Conservation (phyloP, 2,113 vertebrate species). For the Eublepharis macularius region DNA sequence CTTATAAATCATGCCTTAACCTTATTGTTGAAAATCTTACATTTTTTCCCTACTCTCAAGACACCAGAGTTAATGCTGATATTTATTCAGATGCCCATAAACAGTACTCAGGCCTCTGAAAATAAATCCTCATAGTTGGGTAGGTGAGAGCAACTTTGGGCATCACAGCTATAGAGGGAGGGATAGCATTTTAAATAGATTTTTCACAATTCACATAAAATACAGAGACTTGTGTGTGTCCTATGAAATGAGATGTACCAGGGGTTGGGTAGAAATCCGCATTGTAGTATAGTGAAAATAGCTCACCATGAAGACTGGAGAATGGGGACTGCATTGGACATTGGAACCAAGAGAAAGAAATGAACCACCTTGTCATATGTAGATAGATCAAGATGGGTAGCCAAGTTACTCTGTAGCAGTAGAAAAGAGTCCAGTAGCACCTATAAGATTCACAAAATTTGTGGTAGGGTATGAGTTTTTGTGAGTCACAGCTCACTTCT, state of each 20-base stretch:
- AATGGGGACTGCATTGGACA: too few species aligned
- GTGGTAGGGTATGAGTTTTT: too few species aligned
- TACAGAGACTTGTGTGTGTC: background rate
- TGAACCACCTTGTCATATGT: too few species aligned
- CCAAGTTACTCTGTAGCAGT: too few species aligned
- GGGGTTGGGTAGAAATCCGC: background rate
- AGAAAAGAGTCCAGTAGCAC: too few species aligned
- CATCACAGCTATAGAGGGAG: too few species aligned
- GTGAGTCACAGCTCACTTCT: too few species aligned
- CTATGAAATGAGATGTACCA: background rate
- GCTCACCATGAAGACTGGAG: background rate
- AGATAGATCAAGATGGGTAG: too few species aligned
- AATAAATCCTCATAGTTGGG: slow-evolving; percentile 7
- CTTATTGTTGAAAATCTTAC: slow-evolving; percentile 24
- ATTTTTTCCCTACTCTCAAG: slow-evolving; percentile 15
- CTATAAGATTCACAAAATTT: too few species aligned
- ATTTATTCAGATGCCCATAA: background rate
- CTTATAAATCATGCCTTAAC: slow-evolving; percentile 37
- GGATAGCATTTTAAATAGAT: background rate
- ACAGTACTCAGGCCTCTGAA: slow-evolving; percentile 8
- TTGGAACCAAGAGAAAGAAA: background rate
- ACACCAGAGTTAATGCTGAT: slow-evolving; percentile 1
- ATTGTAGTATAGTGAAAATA: background rate
- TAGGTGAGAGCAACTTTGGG: slow-evolving; percentile 6
- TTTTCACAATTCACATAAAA: background rate